phyloP scores from a whole-genome alignment of 2,797 vertebrate genomes.

The Pogonophryne albipinna region DNA sequence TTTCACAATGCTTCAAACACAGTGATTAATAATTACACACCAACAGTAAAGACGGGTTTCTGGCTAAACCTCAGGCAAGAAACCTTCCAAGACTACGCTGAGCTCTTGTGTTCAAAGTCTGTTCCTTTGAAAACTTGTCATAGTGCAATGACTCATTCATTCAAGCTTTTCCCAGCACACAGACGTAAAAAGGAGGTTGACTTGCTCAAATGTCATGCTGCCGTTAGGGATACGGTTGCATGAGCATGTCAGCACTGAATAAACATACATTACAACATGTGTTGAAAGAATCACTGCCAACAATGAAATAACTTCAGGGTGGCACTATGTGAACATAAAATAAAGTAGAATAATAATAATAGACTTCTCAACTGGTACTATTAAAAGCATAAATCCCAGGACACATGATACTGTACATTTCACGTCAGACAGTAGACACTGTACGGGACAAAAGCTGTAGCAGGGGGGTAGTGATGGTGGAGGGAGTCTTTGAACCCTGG shows the following conservation, averaged over 20 bases:
- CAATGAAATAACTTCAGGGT: not conserved
- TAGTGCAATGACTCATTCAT: conserved; percentile 6
- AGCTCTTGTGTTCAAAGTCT: not conserved
- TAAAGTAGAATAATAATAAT: not conserved
- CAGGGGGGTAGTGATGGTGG: not conserved
- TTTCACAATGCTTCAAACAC: conserved; percentile 21
- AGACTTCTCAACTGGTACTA: not conserved
- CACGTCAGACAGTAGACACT: not conserved
- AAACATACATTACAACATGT: not conserved
- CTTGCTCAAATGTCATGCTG: not conserved
- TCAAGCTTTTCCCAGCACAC: not conserved
- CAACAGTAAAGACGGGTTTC: not conserved
- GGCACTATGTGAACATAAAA: not conserved
- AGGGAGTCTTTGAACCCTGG: not conserved
- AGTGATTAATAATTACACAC: not conserved
- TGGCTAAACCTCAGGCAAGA: not conserved
- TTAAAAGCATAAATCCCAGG: not conserved
- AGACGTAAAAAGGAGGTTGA: not conserved
- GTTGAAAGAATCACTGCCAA: not conserved
- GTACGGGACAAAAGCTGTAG: not conserved
- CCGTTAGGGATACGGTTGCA: not conserved
- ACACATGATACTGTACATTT: not conserved
- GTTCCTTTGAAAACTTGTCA: not conserved
- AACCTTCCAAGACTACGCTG: not conserved
- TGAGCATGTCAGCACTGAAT: not conserved